A percentile compares a stretch with the other conserved stretches of the same genome.
Conservation (phyloP, 2,113 vertebrate genomes). For the Heterotilapia buettikoferi region DNA sequence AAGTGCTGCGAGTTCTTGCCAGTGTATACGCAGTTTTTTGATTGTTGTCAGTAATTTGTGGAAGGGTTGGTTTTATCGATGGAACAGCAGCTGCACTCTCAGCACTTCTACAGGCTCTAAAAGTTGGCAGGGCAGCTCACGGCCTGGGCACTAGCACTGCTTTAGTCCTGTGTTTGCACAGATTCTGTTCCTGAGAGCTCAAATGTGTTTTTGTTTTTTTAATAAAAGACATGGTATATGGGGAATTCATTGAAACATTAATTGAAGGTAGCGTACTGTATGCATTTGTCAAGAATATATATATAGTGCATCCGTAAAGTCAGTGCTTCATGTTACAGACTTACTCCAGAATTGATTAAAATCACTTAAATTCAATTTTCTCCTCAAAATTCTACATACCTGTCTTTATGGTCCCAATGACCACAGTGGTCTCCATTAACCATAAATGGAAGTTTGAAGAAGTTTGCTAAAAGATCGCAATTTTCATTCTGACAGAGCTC, state of each 20-base stretch:
- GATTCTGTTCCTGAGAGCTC: not conserved
- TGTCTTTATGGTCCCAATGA: not conserved
- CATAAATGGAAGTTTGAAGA: not conserved
- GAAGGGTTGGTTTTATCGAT: conserved; percentile 27
- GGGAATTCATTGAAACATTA: not conserved
- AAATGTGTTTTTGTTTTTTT: not conserved
- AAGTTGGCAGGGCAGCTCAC: not conserved
- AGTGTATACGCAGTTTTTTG: not conserved
- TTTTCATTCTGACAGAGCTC: not conserved
- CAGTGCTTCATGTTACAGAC: not conserved
- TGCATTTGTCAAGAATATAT: not conserved
- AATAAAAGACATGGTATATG: not conserved
- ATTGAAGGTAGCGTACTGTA: not conserved
- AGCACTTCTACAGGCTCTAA: conserved; percentile 24
- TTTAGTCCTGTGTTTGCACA: not conserved
- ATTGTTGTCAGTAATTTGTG: not conserved
- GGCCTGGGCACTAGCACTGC: not conserved
- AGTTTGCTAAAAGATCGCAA: not conserved
- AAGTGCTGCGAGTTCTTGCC: not conserved
- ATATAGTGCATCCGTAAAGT: not conserved
- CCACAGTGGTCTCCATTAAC: not conserved
- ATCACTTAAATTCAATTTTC: not conserved
- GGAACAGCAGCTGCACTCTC: conserved; percentile 23
- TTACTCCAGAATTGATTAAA: not conserved
- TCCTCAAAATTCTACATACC: not conserved